Conservation (phyloP, 2,888 invertebrate species). For the Podabrus alpinus region DNA sequence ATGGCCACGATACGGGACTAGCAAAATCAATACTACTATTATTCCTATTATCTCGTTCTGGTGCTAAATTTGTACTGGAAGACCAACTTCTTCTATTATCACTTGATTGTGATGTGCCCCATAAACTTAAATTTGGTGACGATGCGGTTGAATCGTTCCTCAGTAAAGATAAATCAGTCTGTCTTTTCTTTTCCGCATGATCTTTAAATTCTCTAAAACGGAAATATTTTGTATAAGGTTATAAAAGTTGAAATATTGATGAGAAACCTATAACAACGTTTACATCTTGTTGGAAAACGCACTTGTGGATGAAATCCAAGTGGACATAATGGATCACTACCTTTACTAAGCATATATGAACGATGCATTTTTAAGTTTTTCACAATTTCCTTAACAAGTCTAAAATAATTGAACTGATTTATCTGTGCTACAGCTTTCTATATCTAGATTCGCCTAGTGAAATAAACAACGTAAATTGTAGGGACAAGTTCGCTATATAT, state of each 20-base stretch:
- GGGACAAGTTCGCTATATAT: conserved; percentile 35
- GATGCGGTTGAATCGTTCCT: conserved; percentile 69
- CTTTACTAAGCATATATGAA: conserved; percentile 77
- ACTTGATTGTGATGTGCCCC: conserved; percentile 50
- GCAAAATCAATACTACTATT: conserved; percentile 38
- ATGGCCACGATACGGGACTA: conserved; percentile 73
- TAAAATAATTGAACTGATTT: neutral
- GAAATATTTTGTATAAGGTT: neutral
- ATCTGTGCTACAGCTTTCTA: conserved; percentile 1
- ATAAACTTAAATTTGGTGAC: conserved; percentile 75
- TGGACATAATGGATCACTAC: conserved; percentile 82
- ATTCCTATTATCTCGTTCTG: conserved; percentile 39
- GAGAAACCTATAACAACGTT: conserved; percentile 80
- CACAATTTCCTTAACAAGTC: neutral
- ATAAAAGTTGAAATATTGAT: conserved; percentile 14
- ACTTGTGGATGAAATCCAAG: conserved; percentile 94
- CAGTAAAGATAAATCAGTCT: conserved; percentile 61
- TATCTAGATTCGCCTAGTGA: conserved; percentile 14
- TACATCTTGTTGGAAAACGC: conserved; percentile 91
- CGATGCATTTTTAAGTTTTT: conserved; percentile 65
- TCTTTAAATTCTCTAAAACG: conserved; percentile 81
- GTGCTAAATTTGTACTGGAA: conserved; percentile 71
- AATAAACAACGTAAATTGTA: conserved; percentile 24
- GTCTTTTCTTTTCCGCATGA: conserved; percentile 76
- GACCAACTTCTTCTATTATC: conserved; percentile 66